phyloP scores from a whole-genome alignment of 2,113 vertebrate genomes.

The Marmota flaviventris region DNA sequence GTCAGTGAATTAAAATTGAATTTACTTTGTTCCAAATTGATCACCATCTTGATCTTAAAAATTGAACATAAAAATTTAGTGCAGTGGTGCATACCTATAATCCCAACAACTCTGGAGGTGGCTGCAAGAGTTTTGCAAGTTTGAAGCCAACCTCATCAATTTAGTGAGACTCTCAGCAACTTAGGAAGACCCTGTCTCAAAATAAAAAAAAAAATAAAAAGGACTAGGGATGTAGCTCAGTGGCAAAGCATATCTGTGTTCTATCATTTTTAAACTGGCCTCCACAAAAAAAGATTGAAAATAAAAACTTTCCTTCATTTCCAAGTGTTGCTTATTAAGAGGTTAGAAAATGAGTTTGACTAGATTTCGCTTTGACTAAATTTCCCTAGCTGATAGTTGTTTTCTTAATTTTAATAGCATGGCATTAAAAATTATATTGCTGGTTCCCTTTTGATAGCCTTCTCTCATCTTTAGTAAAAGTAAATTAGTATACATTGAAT shows the following conservation, averaged over 20 bases:
- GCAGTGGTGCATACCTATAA: too few species aligned
- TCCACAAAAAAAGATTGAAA: background rate
- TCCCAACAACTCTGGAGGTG: too few species aligned
- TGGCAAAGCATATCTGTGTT: background rate
- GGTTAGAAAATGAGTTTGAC: constrained; percentile 13
- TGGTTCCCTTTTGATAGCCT: background rate
- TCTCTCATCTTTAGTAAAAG: background rate
- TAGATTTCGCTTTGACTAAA: background rate
- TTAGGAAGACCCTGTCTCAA: too few species aligned
- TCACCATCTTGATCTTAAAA: constrained; percentile 7
- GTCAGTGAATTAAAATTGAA: background rate
- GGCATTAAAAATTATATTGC: background rate
- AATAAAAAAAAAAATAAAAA: too few species aligned
- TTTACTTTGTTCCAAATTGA: background rate
- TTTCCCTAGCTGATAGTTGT: background rate
- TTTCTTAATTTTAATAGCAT: constrained; percentile 10
- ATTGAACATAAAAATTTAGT: background rate
- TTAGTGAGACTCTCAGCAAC: too few species aligned
- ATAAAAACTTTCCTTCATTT: background rate
- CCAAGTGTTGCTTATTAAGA: background rate
- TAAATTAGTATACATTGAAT: background rate
- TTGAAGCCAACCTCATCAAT: too few species aligned
- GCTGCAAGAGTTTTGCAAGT: too few species aligned
- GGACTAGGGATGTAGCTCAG: too few species aligned
- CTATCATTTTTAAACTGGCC: background rate